Evolutionary conservation across 2,888 invertebrate genomes (phyloP).

Genomic region (Drepana falcataria): DNA sequence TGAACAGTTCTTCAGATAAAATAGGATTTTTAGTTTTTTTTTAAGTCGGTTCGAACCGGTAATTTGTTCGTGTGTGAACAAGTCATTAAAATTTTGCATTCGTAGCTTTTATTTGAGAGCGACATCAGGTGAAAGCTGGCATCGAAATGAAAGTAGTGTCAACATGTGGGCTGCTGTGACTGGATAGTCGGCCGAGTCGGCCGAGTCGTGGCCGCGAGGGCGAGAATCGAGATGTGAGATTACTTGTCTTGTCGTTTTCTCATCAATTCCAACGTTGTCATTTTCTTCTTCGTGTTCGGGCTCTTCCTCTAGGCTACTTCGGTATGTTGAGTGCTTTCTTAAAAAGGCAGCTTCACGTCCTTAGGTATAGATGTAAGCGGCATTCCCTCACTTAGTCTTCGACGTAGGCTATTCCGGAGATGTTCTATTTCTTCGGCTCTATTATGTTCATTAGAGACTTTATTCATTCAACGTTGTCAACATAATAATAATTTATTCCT

Average conservation of each 20-base stretch:
- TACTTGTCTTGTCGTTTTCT: constrained; percentile 60
- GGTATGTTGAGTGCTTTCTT: too few relatives aligned
- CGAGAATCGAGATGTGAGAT: constrained; percentile 24
- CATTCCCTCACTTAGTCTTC: too few relatives aligned
- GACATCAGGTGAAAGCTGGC: constrained; percentile 69
- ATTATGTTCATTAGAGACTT: too few relatives aligned
- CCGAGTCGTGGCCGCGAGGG: constrained; percentile 9
- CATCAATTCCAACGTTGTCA: constrained; percentile 45
- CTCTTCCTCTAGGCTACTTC: too few relatives aligned
- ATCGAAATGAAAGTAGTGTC: constrained; percentile 74
- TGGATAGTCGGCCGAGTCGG: constrained; percentile 2
- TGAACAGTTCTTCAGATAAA: too few relatives aligned
- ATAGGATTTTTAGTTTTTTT: neutral
- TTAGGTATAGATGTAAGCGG: too few relatives aligned
- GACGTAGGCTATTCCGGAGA: too few relatives aligned
- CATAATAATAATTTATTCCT: too few relatives aligned
- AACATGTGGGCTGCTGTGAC: constrained; percentile 47
- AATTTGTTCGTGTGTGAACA: constrained; percentile 24
- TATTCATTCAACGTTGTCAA: too few relatives aligned
- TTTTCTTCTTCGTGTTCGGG: constrained; percentile 1
- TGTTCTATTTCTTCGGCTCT: too few relatives aligned
- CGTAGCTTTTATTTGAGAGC: constrained; percentile 65
- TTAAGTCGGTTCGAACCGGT: constrained; percentile 1
- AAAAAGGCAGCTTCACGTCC: too few relatives aligned
- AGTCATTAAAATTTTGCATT: constrained; percentile 56